Conservation (phyloP, 1,140 invertebrate species). For the Trigoniulus corallinus region DNA sequence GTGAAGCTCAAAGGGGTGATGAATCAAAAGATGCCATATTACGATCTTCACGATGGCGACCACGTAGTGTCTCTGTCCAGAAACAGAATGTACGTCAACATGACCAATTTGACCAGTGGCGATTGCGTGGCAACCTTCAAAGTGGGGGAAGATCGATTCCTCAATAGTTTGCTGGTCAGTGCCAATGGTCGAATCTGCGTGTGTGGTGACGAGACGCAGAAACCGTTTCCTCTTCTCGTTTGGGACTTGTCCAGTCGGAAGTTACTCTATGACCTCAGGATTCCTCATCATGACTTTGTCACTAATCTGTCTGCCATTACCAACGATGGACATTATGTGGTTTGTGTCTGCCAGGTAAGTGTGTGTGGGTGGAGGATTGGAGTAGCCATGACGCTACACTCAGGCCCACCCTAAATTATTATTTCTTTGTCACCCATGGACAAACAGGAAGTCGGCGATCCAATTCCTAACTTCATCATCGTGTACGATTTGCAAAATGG, state of each 20-base stretch:
- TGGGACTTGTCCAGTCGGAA: constrained; percentile 71
- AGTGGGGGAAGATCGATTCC: constrained; percentile 68
- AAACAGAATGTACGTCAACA: constrained; percentile 77
- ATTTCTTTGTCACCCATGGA: no score
- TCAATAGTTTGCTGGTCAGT: constrained; percentile 70
- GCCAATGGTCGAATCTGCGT: constrained; percentile 72
- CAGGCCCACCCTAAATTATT: no score
- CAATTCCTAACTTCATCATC: constrained; percentile 69
- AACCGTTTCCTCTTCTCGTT: constrained; percentile 70
- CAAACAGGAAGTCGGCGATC: constrained; percentile 67
- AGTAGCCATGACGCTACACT: no score
- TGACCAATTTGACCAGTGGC: constrained; percentile 64
- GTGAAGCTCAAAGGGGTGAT: constrained; percentile 66
- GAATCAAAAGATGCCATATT: constrained; percentile 84
- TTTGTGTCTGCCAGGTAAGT: constrained; percentile 36
- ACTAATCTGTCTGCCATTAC: constrained; percentile 67
- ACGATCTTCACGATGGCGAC: constrained; percentile 56
- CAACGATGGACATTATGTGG: constrained; percentile 54
- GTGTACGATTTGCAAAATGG: constrained; percentile 82
- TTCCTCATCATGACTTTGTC: constrained; percentile 74
- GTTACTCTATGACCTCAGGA: constrained; percentile 65
- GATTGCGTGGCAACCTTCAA: constrained; percentile 76
- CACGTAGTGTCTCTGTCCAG: constrained; percentile 64
- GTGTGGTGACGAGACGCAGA: constrained; percentile 79
- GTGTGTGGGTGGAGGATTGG: no score